Evolutionary conservation across 1,140 invertebrate genomes (phyloP), one percentile per base, ranked within the genome.

Genomic region (Steinernema khuongi): DNA sequence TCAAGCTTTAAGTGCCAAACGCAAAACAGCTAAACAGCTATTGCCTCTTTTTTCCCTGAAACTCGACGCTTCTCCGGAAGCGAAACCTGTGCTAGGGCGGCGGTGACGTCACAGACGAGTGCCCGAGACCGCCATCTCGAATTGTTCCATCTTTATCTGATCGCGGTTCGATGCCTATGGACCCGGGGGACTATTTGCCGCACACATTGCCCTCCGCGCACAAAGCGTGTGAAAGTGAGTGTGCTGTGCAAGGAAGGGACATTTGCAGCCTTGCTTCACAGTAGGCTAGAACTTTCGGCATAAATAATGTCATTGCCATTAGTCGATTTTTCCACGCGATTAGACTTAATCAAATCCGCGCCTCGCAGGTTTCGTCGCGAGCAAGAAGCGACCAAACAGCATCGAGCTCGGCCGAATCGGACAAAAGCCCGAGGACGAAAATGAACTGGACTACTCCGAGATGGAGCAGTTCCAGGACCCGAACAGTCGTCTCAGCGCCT

Each of bases 71-170:
- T n/a, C n/a, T n/a, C n/a, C n/a, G n/a, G n/a, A n/a, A n/a, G n/a
- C n/a, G n/a, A n/a, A n/a, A n/a, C n/a, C n/a, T n/a, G 50, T 60
- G 7, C 7, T 7, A 14, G 7, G 2, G 4, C 4, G 26, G 4
- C 26, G 50, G 26, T 60, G 50, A 60, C 50, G 50, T 60, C 50
- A 60, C 50, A 60, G 50, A 60, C 50, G 22, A 60, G 26, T 60
- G 50, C 4, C 50, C 50, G 50, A 60, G 50, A 60, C 50, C 50
- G 26, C 7, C 50, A 60, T 60, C 50, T 60, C 19, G 26, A 60
- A 22, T 60, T 60, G 50, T 60, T 60, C 50, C 50, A 22, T 60
- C 50, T 60, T 60, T 60, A 60, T 60, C 50, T 60, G 50, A 60
- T 60, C 50, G 50, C 50, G 11, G 11, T 60, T 60, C 50, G 11